Evolutionary conservation across 2,113 vertebrate genomes (phyloP), one percentile per base, ranked within the genome.

Genomic region (Pachyramphus minor): DNA sequence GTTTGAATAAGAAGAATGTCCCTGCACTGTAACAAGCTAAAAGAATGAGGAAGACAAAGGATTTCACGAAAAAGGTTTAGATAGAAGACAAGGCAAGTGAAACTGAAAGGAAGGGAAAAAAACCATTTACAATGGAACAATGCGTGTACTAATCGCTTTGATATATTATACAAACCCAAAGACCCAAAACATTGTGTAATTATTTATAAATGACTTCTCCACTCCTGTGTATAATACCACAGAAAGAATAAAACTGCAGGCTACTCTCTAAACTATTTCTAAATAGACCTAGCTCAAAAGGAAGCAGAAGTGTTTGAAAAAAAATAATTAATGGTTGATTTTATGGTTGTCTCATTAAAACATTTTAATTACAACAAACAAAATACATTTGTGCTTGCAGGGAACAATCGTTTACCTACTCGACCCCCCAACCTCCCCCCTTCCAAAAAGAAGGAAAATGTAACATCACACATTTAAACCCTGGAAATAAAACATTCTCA

Each of bases 101-200:
- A 98, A 98, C 98, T 99, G 99, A 99, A 99, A 99, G 98, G 99
- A 98, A 98, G 98, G 96, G 93, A 98, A 98, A 98, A 98, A 98
- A 98, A 93, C 97, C 98, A 96, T 97, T 98, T 98, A 99, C 99
- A 99, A 99, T 98, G 98, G 99, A 98, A 99, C 99, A 99, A 99
- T 99, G 98, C 98, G 96, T 98, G 99, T 99, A 99, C 98, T 99
- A 99, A 99, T 99, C 98, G 99, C 99, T 99, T 99, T 99, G 99
- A 99, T 99, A 99, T 99, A 99, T 99, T 99, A 99, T 99, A 99
- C 99, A 99, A 99, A 98, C 98, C 99, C 99, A 98, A 98, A 99
- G 99, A 99, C 99, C 99, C 99, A 98, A 99, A 99, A 99, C 99
- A 99, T 99, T 99, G 99, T 99, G 99, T 99, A 99, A 99, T 99